Evolutionary conservation across 1,140 invertebrate genomes (phyloP).

Genomic region (Asbolus verrucosus): DNA sequence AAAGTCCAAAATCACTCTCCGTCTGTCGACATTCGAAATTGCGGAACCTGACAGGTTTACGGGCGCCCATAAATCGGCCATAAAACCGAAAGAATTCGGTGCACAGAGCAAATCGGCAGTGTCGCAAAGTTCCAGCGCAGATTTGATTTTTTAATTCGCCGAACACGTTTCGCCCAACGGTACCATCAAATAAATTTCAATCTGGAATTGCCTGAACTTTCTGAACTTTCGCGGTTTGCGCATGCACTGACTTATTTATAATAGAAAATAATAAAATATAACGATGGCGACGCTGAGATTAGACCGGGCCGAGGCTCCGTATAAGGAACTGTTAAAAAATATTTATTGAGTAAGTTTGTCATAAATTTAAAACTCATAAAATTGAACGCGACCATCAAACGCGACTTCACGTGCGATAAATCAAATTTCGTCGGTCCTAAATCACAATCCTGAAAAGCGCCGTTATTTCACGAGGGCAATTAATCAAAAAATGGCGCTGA

Average conservation of each 20-base stretch:
- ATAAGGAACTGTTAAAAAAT: background rate
- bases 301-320: background rate
- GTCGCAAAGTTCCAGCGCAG: background rate
- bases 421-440: too few relatives aligned
- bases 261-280: background rate
- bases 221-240: conserved; percentile 4
- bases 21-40: conserved; percentile 23
- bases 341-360: background rate
- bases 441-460: too few relatives aligned
- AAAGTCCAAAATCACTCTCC: background rate
- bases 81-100: conserved; percentile 22
- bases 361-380: background rate
- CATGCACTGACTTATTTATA: conserved; percentile 16
- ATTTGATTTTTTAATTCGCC: conserved; percentile 36
- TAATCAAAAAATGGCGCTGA: too few relatives aligned
- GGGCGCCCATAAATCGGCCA: background rate
- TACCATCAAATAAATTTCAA: conserved; percentile 21
- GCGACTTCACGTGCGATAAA: background rate
- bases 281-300: background rate
- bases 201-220: conserved; percentile 14
- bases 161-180: conserved; percentile 29
- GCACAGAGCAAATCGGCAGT: conserved; percentile 12
- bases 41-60: conserved; percentile 30
- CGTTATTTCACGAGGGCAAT: too few relatives aligned
- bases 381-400: background rate